Evolutionary conservation across 2,113 vertebrate species (phyloP), one percentile per base, ranked within the genome.

Genomic region (Cairina moschata): DNA sequence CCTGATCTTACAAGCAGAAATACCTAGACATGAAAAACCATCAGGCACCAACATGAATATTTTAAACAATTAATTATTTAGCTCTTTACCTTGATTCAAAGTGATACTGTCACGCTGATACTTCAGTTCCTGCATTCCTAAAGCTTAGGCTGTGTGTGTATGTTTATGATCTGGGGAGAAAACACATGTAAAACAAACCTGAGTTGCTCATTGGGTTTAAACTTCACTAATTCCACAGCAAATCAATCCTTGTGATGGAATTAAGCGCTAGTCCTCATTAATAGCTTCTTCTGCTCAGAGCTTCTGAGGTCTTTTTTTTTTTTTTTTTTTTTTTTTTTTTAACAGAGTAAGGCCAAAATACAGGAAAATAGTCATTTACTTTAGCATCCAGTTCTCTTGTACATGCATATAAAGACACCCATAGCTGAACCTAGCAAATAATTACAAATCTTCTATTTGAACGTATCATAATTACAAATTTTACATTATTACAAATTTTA

Each of bases 101-200:
- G 87, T 26, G 40, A 73, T 83, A 40, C 42, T 40, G 34, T 69
- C 38, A 29, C n/a, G 23, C 23, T 0, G 1, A 34, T 23, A 15
- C 28, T 14, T 8, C 6, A 8, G n/a, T 1, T 54, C 28, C n/a
- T 83, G 54, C 25, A 4, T 17, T 83, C 60, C 69, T 54, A 69
- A 18, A 54, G 58, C 31, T 54, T 13, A 38, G 46, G 72, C 67
- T 59, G 23, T 0, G 0, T 1, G 12, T 3, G 2, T 2, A 3
- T 31, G 4, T 65, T 5, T 1, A 4, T 28, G 44, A 56, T 34
- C 28, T 25, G 68, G 44, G 59, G 77, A 56, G 28, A 6, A 23
- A 32, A 58, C n/a, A 8, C 69, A 23, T 38, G 40, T 16, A 1
- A 25, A 15, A 23, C 3, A 0, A 2, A 4, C 22, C 28, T 0